Evolutionary conservation across 1,140 invertebrate genomes (phyloP).

Genomic region (Aphis craccivora): DNA sequence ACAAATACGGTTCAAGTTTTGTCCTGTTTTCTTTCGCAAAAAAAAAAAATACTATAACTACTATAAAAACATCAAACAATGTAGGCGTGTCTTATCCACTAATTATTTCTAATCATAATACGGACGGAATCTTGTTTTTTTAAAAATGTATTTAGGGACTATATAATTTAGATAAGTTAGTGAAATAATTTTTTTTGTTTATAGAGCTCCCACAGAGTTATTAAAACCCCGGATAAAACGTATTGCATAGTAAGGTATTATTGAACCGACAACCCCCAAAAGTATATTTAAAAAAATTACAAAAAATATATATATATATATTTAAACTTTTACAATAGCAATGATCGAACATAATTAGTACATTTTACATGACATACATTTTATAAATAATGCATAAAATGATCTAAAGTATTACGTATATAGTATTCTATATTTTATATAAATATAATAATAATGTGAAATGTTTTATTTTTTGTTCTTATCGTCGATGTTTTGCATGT

Average conservation of each 20-base stretch:
- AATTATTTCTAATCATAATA: neutral
- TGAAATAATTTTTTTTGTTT: neutral
- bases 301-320: neutral
- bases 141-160: neutral
- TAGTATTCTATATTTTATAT: neutral
- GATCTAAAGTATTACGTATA: neutral
- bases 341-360: neutral
- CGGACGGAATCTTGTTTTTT: neutral
- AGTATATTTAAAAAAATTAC: neutral
- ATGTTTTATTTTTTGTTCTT: neutral
- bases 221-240: neutral
- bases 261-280: neutral
- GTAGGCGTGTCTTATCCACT: neutral
- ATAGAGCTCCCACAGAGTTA: neutral
- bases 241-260: neutral
- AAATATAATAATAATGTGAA: neutral
- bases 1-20: no score
- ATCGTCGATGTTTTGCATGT: neutral
- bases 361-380: neutral
- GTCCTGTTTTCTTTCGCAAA: no score
- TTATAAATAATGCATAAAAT: no score
- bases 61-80: neutral
- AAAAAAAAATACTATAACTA: neutral
- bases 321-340: neutral
- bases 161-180: neutral